These are phyloP conservation scores for Pagrus major DNA, from an alignment of 2,113 vertebrate genomes.

Conservation along the genomic window DNA sequence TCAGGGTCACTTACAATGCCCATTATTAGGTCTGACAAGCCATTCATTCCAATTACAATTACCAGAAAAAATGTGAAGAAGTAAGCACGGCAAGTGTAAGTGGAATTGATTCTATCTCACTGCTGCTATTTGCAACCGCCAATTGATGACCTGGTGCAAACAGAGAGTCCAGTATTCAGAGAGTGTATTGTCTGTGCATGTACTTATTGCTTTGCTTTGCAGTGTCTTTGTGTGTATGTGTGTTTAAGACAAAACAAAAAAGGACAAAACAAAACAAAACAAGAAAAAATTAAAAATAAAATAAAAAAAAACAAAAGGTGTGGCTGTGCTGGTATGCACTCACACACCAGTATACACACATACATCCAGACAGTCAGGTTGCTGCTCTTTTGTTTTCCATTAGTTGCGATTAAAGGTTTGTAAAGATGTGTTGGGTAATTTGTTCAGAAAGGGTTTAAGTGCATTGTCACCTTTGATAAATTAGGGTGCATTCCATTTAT, in stretches of 20 bases:
- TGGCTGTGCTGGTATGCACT: neutral
- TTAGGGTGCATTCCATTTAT: conserved; percentile 54
- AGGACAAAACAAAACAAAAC: neutral
- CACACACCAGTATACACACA: neutral
- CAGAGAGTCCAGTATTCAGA: conserved; percentile 33
- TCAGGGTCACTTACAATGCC: conserved; percentile 56
- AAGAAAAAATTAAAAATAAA: too few relatives aligned
- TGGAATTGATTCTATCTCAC: conserved; percentile 82
- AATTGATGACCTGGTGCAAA: conserved; percentile 65
- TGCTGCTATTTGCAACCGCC: conserved; percentile 68
- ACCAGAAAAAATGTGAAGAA: conserved; percentile 64
- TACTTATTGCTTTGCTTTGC: conserved; percentile 12
- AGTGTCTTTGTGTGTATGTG: neutral
- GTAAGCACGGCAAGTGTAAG: conserved; percentile 74
- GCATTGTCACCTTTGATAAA: conserved; percentile 71
- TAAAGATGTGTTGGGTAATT: conserved; percentile 65
- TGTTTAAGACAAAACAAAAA: neutral
- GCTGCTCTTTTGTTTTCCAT: conserved; percentile 54
- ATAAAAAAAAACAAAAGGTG: too few relatives aligned
- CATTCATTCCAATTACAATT: conserved; percentile 85
- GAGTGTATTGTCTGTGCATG: conserved; percentile 1
- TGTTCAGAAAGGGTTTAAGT: conserved; percentile 64
- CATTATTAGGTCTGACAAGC: conserved; percentile 82
- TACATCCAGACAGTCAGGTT: neutral
- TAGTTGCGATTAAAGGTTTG: conserved; percentile 61